Evolutionary conservation across 2,113 vertebrate genomes (phyloP).

Genomic region (Tenrec ecaudatus): DNA sequence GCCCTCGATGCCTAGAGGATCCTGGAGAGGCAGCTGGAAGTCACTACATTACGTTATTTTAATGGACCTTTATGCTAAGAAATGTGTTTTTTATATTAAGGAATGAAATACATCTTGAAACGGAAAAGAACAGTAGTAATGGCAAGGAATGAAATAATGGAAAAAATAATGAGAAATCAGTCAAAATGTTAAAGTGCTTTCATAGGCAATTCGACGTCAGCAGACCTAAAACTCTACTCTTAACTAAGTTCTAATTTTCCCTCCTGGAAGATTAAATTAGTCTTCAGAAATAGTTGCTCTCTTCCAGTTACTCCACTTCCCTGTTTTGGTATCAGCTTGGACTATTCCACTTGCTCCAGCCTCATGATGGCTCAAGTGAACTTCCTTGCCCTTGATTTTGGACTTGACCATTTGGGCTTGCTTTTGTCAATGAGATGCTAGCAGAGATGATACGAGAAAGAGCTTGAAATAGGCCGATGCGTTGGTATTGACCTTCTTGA

Average conservation of each 20-base stretch:
- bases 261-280: background rate
- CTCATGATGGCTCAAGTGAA: background rate
- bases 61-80: conserved; percentile 39
- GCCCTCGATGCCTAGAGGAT: conserved; percentile 1
- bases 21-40: background rate
- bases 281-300: background rate
- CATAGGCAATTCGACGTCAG: background rate
- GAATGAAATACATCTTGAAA: conserved; percentile 56
- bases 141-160: background rate
- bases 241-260: background rate
- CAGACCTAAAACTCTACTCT: background rate
- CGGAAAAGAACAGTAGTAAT: conserved; percentile 30
- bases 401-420: background rate
- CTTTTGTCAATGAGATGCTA: background rate
- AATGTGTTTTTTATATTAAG: conserved; percentile 32
- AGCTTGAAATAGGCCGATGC: background rate
- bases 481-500: background rate
- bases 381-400: background rate
- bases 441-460: background rate
- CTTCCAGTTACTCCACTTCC: background rate
- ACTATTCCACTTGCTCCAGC: background rate
- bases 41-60: conserved; percentile 45
- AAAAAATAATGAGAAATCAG: conserved; percentile 55
- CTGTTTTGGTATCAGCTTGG: background rate
- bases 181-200: conserved; percentile 10